Evolutionary conservation across 2,113 vertebrate genomes (phyloP).

Genomic region (Chunga burmeisteri): DNA sequence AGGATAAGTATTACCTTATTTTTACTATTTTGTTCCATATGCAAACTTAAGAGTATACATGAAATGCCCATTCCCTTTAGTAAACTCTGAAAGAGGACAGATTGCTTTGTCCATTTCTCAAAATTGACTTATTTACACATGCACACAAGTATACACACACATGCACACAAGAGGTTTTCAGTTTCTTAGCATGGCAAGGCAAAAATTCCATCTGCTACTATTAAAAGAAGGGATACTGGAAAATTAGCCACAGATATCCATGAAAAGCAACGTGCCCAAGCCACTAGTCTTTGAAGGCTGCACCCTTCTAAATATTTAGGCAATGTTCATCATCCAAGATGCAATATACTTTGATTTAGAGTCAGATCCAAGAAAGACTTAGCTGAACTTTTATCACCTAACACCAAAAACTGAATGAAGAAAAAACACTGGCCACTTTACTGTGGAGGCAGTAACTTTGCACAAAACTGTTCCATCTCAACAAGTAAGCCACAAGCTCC

Average conservation of each 20-base stretch:
- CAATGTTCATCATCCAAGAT: background rate
- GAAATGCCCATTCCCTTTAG: background rate
- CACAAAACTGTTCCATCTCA: background rate
- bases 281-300: background rate
- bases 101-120: background rate
- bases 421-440: rapidly evolving
- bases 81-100: background rate
- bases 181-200: background rate
- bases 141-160: background rate
- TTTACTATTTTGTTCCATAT: background rate
- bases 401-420: background rate
- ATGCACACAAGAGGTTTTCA: rapidly evolving
- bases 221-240: background rate
- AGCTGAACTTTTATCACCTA: background rate
- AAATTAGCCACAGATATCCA: background rate
- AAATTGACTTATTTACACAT: background rate
- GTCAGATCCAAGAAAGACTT: background rate
- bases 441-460: background rate
- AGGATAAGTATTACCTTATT: background rate
- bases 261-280: rapidly evolving
- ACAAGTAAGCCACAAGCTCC: rapidly evolving
- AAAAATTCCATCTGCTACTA: background rate
- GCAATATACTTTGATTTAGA: background rate
- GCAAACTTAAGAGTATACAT: background rate
- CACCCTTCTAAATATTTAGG: background rate